These are phyloP conservation scores for Pitta sordida DNA, from an alignment of 2,113 vertebrate genomes.

Conservation along the genomic window DNA sequence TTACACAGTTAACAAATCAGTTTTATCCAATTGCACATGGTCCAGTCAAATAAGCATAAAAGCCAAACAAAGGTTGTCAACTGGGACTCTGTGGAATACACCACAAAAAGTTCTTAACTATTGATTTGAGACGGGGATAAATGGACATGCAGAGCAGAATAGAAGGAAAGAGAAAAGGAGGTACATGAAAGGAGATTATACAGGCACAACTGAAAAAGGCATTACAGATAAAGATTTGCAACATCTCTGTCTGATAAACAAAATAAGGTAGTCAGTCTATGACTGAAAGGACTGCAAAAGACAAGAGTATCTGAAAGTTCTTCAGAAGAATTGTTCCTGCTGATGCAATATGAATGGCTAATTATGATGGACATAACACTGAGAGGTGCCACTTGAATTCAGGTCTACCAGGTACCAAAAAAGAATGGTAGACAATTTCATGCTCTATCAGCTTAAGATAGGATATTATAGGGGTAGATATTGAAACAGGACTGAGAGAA, in stretches of 20 bases:
- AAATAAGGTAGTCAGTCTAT: neutral
- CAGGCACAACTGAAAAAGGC: neutral
- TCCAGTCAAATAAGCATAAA: neutral
- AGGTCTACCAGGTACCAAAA: neutral
- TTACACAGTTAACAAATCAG: neutral
- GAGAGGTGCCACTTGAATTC: neutral
- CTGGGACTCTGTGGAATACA: neutral
- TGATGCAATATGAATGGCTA: neutral
- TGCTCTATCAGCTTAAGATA: neutral
- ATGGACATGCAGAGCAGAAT: neutral
- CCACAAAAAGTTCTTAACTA: neutral
- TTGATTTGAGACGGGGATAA: neutral
- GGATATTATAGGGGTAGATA: neutral
- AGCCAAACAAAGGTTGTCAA: neutral
- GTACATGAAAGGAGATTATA: neutral
- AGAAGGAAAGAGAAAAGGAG: neutral
- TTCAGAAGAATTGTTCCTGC: neutral
- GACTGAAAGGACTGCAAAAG: neutral
- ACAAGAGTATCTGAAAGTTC: neutral
- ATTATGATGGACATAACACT: neutral
- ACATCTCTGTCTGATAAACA: neutral
- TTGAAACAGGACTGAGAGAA: neutral
- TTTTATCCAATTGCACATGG: neutral
- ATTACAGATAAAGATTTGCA: neutral
- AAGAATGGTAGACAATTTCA: neutral